phyloP scores from a whole-genome alignment of 2,113 vertebrate species.

The Platycercus adscitus region DNA sequence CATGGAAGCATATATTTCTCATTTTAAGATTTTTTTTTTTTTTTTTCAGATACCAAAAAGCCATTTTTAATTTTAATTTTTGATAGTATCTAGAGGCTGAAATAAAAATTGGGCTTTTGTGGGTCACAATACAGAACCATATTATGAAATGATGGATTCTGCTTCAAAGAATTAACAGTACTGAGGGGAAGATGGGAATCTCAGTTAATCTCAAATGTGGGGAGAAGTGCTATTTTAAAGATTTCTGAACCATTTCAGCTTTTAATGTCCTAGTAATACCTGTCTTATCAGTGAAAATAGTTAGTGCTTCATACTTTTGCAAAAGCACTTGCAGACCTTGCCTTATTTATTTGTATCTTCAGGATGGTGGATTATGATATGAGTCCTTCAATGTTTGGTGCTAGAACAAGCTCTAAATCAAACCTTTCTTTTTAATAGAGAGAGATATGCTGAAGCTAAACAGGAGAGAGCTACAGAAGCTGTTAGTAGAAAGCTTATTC shows the following conservation, averaged over 20 bases:
- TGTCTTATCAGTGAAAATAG: constrained; percentile 32
- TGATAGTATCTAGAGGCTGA: neutral
- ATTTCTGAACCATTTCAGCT: constrained; percentile 17
- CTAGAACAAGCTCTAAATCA: constrained; percentile 9
- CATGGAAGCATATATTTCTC: neutral
- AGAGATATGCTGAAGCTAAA: neutral
- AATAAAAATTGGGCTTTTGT: neutral
- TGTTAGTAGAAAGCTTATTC: neutral
- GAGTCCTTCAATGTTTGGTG: neutral
- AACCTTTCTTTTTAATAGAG: neutral
- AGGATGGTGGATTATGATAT: constrained; percentile 19
- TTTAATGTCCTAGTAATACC: neutral
- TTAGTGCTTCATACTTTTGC: constrained; percentile 11
- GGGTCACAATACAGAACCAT: neutral
- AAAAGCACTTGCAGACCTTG: constrained; percentile 1
- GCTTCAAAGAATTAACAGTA: neutral
- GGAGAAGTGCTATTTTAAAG: neutral
- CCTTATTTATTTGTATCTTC: constrained; percentile 16
- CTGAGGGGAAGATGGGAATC: neutral
- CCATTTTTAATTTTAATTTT: neutral
- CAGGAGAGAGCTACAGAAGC: neutral
- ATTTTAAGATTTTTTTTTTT: neutral
- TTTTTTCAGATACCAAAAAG: neutral
- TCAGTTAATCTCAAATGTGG: neutral
- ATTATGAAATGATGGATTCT: neutral